Conservation (phyloP, 1,140 invertebrate genomes). For the Drosophila lini region DNA sequence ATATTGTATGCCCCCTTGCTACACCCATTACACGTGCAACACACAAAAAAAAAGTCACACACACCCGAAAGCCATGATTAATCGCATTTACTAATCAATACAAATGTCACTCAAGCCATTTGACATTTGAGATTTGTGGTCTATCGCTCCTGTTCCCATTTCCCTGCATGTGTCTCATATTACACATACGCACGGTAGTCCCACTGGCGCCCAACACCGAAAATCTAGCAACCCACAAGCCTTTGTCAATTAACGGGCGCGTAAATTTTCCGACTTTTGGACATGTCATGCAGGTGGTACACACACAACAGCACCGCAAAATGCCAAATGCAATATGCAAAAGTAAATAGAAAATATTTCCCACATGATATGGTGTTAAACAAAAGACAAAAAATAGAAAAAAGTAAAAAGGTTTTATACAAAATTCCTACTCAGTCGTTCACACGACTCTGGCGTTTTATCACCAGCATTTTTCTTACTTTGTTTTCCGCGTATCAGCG, state of each 20-base stretch:
- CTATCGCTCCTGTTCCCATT: conserved; percentile 33
- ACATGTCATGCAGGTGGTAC: conserved; percentile 40
- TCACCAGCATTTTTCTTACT: conserved; percentile 31
- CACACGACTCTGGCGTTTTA: conserved; percentile 21
- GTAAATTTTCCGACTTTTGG: conserved; percentile 63
- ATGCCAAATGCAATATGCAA: conserved; percentile 23
- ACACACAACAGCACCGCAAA: conserved; percentile 8
- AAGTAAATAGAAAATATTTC: conserved; percentile 26
- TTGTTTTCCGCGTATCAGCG: conserved; percentile 36
- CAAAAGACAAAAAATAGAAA: background rate
- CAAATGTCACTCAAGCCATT: conserved; percentile 73
- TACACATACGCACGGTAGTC: conserved; percentile 78
- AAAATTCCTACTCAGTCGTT: conserved; percentile 30
- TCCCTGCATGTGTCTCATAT: conserved; percentile 38
- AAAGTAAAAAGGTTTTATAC: background rate
- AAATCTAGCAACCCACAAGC: conserved; percentile 26
- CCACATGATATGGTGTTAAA: conserved; percentile 18
- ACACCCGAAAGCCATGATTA: conserved; percentile 63
- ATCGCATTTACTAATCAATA: conserved; percentile 81
- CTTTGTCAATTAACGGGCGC: conserved; percentile 63
- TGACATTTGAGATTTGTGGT: conserved; percentile 81
- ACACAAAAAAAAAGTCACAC: conserved; percentile 3
- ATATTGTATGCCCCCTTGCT: conserved; percentile 50
- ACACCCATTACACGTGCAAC: conserved; percentile 36
- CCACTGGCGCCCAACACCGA: conserved; percentile 26